Percentiles rank a stretch among this genome's conserved stretches.
Conservation (phyloP, 2,888 invertebrate genomes). For the Adelphocoris suturalis region DNA sequence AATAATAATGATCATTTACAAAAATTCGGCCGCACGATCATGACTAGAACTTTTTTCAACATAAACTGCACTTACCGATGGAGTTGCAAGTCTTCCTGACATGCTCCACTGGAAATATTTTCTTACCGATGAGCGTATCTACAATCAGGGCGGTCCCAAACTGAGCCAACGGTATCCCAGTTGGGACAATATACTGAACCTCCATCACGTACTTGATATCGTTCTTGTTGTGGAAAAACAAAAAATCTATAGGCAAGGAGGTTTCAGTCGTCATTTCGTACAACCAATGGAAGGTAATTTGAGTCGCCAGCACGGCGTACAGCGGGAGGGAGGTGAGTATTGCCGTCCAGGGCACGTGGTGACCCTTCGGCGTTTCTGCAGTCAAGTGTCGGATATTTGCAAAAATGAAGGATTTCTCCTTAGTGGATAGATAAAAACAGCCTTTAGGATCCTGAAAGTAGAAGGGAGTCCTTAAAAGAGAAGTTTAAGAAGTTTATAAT, state of each 20-base stretch:
- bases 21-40: too few relatives aligned
- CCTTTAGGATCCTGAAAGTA: conserved; percentile 53
- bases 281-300: conserved; percentile 18
- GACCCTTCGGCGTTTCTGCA: background rate
- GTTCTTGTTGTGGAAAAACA: conserved; percentile 8
- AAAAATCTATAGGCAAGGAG: conserved; percentile 13
- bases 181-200: conserved; percentile 23
- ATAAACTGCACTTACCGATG: conserved; percentile 1
- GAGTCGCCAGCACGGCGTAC: conserved; percentile 13
- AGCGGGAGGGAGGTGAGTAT: conserved; percentile 50
- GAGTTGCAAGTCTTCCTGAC: conserved; percentile 67
- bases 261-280: conserved; percentile 48
- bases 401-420: conserved; percentile 44
- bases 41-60: too few relatives aligned
- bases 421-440: conserved; percentile 56
- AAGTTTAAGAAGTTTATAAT: background rate
- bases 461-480: background rate
- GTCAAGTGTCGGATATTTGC: conserved; percentile 32
- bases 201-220: background rate
- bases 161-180: conserved; percentile 29
- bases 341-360: conserved; percentile 47
- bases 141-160: conserved; percentile 40
- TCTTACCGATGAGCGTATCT: conserved; percentile 36
- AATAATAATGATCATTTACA: too few relatives aligned
- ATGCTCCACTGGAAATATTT: background rate